phyloP scores from a whole-genome alignment of 2,113 vertebrate genomes.

The Nipponia nippon region DNA sequence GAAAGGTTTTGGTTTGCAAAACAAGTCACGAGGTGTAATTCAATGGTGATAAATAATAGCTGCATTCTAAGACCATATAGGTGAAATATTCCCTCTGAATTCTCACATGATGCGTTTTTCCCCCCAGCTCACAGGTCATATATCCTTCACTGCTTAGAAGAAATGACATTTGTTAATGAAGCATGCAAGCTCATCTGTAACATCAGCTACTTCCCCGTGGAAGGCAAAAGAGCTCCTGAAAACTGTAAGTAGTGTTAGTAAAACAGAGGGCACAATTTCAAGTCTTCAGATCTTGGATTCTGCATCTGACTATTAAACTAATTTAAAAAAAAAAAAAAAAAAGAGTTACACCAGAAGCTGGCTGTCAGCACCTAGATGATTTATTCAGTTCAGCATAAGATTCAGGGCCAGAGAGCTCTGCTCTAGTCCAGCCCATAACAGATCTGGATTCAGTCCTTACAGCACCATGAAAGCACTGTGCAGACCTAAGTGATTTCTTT shows the following conservation, averaged over 20 bases:
- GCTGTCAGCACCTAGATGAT: background rate
- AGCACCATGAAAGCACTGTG: background rate
- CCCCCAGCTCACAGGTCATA: background rate
- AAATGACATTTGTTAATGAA: background rate
- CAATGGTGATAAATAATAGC: background rate
- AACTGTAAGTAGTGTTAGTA: background rate
- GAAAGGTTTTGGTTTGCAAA: background rate
- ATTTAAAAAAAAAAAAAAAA: background rate
- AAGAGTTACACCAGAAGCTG: background rate
- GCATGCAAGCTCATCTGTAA: background rate
- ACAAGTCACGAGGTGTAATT: background rate
- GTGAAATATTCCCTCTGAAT: background rate
- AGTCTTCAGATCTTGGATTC: background rate
- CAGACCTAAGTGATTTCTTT: background rate
- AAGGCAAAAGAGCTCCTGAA: background rate
- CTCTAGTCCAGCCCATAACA: background rate
- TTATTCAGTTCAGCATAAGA: background rate
- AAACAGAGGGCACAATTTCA: background rate
- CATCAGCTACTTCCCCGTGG: background rate
- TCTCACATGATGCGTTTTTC: background rate
- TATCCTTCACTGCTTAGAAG: background rate
- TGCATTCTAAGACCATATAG: background rate
- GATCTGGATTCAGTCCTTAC: background rate
- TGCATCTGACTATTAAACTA: background rate
- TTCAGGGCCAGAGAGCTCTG: background rate